These are phyloP conservation scores for Zoanthus sansibaricus DNA, from an alignment of 92 coral and sea anemone species.

Conservation along the genomic window DNA sequence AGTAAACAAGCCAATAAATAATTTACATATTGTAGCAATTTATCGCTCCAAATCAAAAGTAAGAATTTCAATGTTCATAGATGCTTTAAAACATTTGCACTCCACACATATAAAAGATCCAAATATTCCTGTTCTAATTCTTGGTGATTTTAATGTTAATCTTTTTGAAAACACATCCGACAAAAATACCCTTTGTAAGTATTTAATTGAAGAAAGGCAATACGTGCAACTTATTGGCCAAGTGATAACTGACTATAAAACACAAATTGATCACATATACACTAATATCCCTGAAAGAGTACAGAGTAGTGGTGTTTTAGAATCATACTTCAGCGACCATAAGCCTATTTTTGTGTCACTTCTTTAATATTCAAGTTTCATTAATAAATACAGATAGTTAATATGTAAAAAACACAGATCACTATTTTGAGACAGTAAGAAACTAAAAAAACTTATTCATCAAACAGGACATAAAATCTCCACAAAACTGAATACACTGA, in stretches of 20 bases:
- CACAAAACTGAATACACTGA: slow-evolving; percentile 40
- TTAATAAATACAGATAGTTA: slow-evolving; percentile 9
- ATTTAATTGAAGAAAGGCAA: slow-evolving; percentile 50
- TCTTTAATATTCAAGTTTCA: slow-evolving; percentile 13
- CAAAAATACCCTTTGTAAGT: slow-evolving; percentile 54
- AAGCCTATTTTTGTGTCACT: slow-evolving; percentile 64
- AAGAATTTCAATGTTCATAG: slow-evolving; percentile 42
- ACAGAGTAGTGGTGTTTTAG: slow-evolving; percentile 56
- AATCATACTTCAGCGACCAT: slow-evolving; percentile 76
- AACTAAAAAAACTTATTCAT: neutral
- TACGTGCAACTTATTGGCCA: slow-evolving; percentile 67
- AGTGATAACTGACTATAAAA: slow-evolving; percentile 65
- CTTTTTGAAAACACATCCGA: slow-evolving; percentile 51
- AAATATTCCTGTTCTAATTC: slow-evolving; percentile 39
- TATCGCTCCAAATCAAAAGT: slow-evolving; percentile 69
- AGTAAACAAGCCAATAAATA: slow-evolving; percentile 46
- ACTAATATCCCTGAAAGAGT: slow-evolving; percentile 63
- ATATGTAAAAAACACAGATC: neutral
- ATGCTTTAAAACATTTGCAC: slow-evolving; percentile 6
- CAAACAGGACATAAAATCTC: slow-evolving; percentile 17
- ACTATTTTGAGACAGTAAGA: slow-evolving; percentile 9
- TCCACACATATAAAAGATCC: slow-evolving; percentile 14
- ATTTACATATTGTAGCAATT: slow-evolving; percentile 64
- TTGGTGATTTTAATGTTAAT: slow-evolving; percentile 71
- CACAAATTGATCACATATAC: slow-evolving; percentile 72